Evolutionary conservation across 2,113 vertebrate species (phyloP).

Genomic region (Phyllostomus hastatus): DNA sequence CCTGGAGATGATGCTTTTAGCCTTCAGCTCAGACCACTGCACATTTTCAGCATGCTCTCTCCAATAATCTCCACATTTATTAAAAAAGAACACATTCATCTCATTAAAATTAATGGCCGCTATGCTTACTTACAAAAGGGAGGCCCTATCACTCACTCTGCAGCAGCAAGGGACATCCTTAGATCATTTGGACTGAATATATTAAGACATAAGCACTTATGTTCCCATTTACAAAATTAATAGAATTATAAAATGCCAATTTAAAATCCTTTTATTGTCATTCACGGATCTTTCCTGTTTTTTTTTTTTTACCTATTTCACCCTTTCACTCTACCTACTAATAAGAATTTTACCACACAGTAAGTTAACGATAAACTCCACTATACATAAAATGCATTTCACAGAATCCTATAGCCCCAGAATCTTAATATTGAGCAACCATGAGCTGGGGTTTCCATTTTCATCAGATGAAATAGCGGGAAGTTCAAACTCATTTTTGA

Average conservation of each 20-base stretch:
- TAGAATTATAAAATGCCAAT: slow-evolving; percentile 49
- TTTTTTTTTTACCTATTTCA: background rate
- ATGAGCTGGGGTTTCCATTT: background rate
- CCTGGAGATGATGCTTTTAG: background rate
- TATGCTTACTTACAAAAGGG: background rate
- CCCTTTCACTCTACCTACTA: background rate
- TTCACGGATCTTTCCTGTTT: background rate
- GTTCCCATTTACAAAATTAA: slow-evolving; percentile 58
- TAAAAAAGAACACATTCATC: background rate
- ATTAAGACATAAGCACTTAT: slow-evolving; percentile 36
- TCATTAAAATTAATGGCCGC: slow-evolving; percentile 54
- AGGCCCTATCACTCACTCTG: background rate
- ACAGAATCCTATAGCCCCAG: background rate
- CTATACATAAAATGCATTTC: background rate
- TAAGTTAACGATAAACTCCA: background rate
- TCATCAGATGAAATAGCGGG: background rate
- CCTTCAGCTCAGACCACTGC: background rate
- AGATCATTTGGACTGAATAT: slow-evolving; percentile 23
- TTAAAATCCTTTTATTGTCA: slow-evolving; percentile 51
- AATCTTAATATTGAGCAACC: background rate
- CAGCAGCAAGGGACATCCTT: background rate
- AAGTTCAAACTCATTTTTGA: background rate
- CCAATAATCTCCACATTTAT: background rate
- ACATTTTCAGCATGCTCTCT: background rate
- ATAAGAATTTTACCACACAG: background rate